These are phyloP conservation scores for Zaprionus taronus DNA, from an alignment of 1,140 invertebrate genomes.

Conservation along the genomic window DNA sequence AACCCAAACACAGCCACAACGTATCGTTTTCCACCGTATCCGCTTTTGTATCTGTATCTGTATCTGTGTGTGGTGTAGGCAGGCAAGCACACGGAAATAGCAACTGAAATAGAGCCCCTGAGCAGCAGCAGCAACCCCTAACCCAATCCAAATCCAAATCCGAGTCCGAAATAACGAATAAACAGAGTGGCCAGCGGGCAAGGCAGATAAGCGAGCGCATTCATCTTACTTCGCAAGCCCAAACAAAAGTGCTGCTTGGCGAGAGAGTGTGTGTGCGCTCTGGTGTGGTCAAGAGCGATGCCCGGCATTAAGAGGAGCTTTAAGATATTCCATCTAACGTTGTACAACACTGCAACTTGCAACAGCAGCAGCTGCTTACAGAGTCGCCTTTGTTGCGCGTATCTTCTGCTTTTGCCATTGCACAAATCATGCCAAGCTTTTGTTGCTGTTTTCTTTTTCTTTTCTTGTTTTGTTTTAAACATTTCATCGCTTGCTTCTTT, in stretches of 20 bases:
- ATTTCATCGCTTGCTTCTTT: constrained; percentile 21
- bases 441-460: constrained; percentile 33
- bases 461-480: constrained; percentile 34
- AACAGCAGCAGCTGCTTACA: constrained; percentile 20
- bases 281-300: constrained; percentile 42
- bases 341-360: constrained; percentile 15
- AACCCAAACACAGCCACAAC: constrained; percentile 40
- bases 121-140: constrained; percentile 2
- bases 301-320: constrained; percentile 41
- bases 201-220: constrained; percentile 78
- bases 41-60: constrained; percentile 32
- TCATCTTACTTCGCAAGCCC: constrained; percentile 69
- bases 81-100: constrained; percentile 32
- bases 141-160: constrained; percentile 15
- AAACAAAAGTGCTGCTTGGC: constrained; percentile 49
- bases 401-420: constrained; percentile 32
- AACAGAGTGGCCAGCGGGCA: constrained; percentile 54
- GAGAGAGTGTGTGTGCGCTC: not conserved
- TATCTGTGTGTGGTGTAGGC: constrained; percentile 52
- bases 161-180: constrained; percentile 31
- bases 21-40: constrained; percentile 58
- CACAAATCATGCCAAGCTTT: constrained; percentile 46
- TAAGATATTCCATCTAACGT: constrained; percentile 43
- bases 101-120: constrained; percentile 6
- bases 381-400: constrained; percentile 21